These are phyloP conservation scores for Odontamblyopus rebecca DNA, from an alignment of 2,797 vertebrate genomes.

Conservation along the genomic window DNA sequence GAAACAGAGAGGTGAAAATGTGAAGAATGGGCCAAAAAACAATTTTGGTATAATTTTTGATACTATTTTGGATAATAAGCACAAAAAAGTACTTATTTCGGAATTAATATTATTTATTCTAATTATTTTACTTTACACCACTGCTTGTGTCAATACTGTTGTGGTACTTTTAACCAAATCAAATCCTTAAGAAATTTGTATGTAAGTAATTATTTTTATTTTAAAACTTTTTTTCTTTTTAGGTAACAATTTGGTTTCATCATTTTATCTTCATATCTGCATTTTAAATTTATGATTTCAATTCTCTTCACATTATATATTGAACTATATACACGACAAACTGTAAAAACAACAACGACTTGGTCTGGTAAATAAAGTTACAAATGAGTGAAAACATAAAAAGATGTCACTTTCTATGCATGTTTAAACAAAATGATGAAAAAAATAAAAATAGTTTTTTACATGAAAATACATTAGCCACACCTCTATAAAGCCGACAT, in stretches of 20 bases:
- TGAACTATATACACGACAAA: neutral
- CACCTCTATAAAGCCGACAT: neutral
- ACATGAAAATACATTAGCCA: neutral
- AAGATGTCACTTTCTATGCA: neutral
- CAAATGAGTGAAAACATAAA: neutral
- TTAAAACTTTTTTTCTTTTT: neutral
- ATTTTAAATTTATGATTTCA: neutral
- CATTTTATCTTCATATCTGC: neutral
- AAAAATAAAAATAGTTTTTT: neutral
- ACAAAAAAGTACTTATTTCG: neutral
- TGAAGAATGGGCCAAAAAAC: neutral
- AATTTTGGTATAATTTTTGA: neutral
- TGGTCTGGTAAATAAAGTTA: neutral
- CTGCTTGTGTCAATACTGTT: neutral
- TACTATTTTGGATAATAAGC: neutral
- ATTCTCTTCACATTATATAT: neutral
- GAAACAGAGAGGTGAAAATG: constrained; percentile 57
- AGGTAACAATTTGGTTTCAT: neutral
- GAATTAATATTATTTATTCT: neutral
- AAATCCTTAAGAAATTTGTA: too few relatives aligned
- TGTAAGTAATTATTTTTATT: neutral
- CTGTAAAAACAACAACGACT: neutral
- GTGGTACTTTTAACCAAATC: too few relatives aligned
- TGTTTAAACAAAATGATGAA: too few relatives aligned
- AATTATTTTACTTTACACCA: neutral